Percentiles rank a stretch among this genome's conserved stretches.
Evolutionary conservation across 2,888 invertebrate species (phyloP).

Genomic region (Enchytraeus crypticus): DNA sequence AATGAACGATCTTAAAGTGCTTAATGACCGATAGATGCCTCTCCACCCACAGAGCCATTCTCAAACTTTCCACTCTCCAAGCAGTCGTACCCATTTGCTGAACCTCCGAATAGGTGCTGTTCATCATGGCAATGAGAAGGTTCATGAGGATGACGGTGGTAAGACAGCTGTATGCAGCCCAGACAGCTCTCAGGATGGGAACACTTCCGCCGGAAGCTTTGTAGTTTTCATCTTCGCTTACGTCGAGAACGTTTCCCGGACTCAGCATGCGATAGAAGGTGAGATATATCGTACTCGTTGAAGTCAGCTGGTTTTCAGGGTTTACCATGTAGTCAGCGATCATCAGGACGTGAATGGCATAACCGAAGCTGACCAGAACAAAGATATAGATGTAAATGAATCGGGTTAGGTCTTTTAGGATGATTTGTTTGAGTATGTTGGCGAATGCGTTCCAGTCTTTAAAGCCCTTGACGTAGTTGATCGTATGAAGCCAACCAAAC

Average conservation of each 20-base stretch:
- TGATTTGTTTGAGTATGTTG: constrained; percentile 40
- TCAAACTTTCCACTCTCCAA: constrained; percentile 15
- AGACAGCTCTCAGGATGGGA: constrained; percentile 9
- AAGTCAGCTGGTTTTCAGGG: constrained; percentile 5
- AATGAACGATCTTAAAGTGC: background rate
- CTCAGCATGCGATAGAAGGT: constrained; percentile 39
- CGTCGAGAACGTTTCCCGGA: constrained; percentile 15
- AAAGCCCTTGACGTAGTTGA: constrained; percentile 39
- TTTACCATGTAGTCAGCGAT: constrained; percentile 27
- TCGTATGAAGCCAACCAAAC: constrained; percentile 41
- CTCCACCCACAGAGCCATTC: constrained; percentile 17
- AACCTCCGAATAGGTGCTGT: constrained; percentile 19
- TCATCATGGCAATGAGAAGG: constrained; percentile 20
- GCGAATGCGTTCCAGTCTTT: constrained; percentile 41
- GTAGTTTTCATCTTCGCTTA: constrained; percentile 12
- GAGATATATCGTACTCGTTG: constrained; percentile 19
- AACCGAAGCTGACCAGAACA: constrained; percentile 41
- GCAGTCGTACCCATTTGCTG: constrained; percentile 4
- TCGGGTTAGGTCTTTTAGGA: constrained; percentile 37
- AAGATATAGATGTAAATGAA: constrained; percentile 42
- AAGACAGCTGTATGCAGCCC: constrained; percentile 9
- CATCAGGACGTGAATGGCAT: constrained; percentile 38
- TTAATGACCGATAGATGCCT: constrained; percentile 2
- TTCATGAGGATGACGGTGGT: constrained; percentile 16
- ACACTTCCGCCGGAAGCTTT: constrained; percentile 13